Percentiles rank a stretch among this genome's conserved stretches.
These are phyloP conservation scores for Corythoichthys haematopterus DNA, from an alignment of 2,113 vertebrate species.

Conservation along the genomic window DNA sequence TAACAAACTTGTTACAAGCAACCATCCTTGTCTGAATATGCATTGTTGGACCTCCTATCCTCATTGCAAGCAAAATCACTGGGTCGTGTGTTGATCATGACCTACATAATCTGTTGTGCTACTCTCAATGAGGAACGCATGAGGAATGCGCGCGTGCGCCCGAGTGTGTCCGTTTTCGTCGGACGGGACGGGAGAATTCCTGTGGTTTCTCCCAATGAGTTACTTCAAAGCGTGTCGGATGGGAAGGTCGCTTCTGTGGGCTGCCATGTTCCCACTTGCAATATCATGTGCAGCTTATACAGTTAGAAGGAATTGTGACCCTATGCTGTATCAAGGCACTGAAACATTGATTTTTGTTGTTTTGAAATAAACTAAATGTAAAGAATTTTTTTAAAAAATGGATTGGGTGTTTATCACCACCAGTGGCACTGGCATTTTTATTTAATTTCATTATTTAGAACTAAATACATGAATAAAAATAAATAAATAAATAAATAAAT, in stretches of 20 bases:
- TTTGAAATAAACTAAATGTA: too few relatives aligned
- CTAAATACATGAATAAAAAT: too few relatives aligned
- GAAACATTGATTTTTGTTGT: too few relatives aligned
- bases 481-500: too few relatives aligned
- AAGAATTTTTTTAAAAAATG: too few relatives aligned
- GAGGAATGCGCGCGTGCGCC: neutral
- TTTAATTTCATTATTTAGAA: too few relatives aligned
- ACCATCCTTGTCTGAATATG: neutral
- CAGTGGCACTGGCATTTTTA: too few relatives aligned
- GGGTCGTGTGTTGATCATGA: conserved; percentile 22
- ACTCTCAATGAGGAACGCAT: conserved; percentile 13
- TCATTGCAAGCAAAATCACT: conserved; percentile 15
- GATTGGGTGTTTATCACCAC: too few relatives aligned
- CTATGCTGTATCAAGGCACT: too few relatives aligned
- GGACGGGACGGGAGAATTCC: neutral
- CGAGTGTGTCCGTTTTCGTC: neutral
- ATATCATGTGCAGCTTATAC: too few relatives aligned
- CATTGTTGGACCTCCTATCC: conserved; percentile 5
- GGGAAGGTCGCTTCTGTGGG: neutral
- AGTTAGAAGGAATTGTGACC: neutral
- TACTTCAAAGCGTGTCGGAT: conserved; percentile 18
- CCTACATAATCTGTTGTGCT: conserved; percentile 43
- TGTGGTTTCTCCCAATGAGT: conserved; percentile 2
- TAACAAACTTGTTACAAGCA: neutral
- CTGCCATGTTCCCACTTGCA: neutral